phyloP scores from a whole-genome alignment of 2,888 invertebrate genomes.

The Eurytoma californica region DNA sequence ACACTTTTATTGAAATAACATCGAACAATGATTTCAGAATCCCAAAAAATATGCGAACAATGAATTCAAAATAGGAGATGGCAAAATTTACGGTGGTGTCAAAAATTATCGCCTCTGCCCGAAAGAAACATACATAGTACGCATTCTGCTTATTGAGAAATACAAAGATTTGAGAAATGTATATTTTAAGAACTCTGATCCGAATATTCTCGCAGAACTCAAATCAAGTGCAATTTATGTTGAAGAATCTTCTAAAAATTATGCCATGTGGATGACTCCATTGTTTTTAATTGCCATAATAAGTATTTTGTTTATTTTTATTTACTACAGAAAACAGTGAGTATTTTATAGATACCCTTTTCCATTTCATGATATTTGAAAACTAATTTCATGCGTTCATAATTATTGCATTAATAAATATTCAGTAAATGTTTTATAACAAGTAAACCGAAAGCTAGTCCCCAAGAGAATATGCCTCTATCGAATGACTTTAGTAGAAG shows the following conservation, averaged over 20 bases:
- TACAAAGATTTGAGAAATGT: background rate
- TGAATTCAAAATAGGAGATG: slow-evolving; percentile 60
- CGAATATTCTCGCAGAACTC: slow-evolving; percentile 37
- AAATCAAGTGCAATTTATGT: slow-evolving; percentile 55
- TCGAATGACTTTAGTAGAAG: slow-evolving; percentile 36
- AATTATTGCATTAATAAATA: too few species aligned
- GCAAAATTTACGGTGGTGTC: slow-evolving; percentile 42
- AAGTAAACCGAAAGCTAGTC: slow-evolving; percentile 22
- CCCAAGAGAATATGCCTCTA: slow-evolving; percentile 42
- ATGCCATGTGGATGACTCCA: slow-evolving; percentile 40
- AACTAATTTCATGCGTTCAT: too few species aligned
- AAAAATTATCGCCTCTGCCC: slow-evolving; percentile 59
- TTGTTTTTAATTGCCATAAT: slow-evolving; percentile 34
- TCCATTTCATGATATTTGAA: too few species aligned
- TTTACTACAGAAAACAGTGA: slow-evolving; percentile 42
- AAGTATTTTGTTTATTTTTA: background rate
- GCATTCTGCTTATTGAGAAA: slow-evolving; percentile 47
- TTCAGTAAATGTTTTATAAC: background rate
- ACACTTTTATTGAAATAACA: background rate
- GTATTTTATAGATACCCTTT: background rate
- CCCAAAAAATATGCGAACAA: slow-evolving; percentile 47
- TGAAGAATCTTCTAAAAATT: slow-evolving; percentile 42
- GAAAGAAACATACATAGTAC: slow-evolving; percentile 57
- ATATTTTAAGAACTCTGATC: too few species aligned
- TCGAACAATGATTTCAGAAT: slow-evolving; percentile 32